Base-by-base conservation (phyloP, 2,113 vertebrate genomes). In the Misgurnus anguillicaudatus region DNA sequence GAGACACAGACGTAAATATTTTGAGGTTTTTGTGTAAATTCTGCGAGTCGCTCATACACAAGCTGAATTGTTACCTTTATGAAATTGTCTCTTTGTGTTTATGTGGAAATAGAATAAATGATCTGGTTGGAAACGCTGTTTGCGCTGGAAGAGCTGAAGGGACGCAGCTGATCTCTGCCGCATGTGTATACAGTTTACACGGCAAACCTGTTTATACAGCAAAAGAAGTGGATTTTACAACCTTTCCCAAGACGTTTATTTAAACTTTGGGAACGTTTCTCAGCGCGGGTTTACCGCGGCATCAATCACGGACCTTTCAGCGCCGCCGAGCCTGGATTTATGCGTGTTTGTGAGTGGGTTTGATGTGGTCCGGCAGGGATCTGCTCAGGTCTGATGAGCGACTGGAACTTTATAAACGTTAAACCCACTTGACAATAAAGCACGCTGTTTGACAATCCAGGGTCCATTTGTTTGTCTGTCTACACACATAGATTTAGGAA, bases 1-100 rank as follows among this genome's bases (percentile, higher is more conserved):
- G 39, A 79, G 86, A 88, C 88, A 87, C 87, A 89, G 91, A 89
- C 86, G 77, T 92, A 93, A 93, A 92, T 92, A 93, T 92, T 82
- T 91, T 91, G 89, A 92, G 76, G 63, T 76, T 83, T 84, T 75
- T 62, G 85, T 79, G 73, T 78, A 82, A 77, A 81, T 82, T 45
- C 67, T 73, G 77, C 71, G 80, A 82, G 85, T 90, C 88, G 86
- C 80, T 89, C 88, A 84, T 88, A 91, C 86, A 91, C 86, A 90
- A 89, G 82, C 87, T 88, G 89, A 64, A 88, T 91, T 91, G 90
- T 92, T 92, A 91, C 89, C 92, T 91, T 90, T 86, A 68, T 85
- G 72, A 85, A 87, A 86, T 82, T 42, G 55, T 75, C 51, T 63
- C 48, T 55, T 19, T 84, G 87, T 91, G 88, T 92, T 93, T 93